Evolutionary conservation across 1,140 invertebrate genomes (phyloP).

Genomic region (Limonius californicus): DNA sequence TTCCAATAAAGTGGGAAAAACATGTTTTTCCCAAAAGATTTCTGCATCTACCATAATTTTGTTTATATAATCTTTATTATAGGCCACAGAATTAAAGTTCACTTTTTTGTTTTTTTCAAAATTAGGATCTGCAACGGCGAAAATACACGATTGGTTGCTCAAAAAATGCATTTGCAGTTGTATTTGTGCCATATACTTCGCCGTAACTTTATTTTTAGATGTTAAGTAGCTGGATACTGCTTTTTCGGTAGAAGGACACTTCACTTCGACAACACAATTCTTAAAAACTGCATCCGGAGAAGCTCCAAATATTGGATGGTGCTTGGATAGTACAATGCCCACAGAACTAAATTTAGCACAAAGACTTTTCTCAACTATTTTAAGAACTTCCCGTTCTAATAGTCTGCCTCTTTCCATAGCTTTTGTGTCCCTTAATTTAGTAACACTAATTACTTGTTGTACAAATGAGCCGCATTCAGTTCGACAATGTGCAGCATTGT

Average conservation of each 20-base stretch:
- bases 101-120: slow-evolving; percentile 30
- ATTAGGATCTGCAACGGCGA: slow-evolving; percentile 30
- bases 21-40: neutral
- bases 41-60: neutral
- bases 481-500: slow-evolving; percentile 43
- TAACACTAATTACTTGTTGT: slow-evolving; percentile 37
- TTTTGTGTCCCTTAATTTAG: slow-evolving; percentile 34
- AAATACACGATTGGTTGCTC: slow-evolving; percentile 30
- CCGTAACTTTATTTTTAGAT: slow-evolving; percentile 32
- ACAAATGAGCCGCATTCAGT: slow-evolving; percentile 40
- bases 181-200: slow-evolving; percentile 50
- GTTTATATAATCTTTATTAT: slow-evolving; percentile 8
- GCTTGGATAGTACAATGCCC: slow-evolving; percentile 29
- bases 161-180: slow-evolving; percentile 51
- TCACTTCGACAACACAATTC: slow-evolving; percentile 50
- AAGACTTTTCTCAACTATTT: slow-evolving; percentile 19
- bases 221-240: slow-evolving; percentile 41
- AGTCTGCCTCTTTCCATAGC: slow-evolving; percentile 40
- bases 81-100: slow-evolving; percentile 17
- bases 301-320: slow-evolving; percentile 41
- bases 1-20: neutral
- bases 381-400: slow-evolving; percentile 39
- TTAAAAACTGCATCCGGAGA: slow-evolving; percentile 49
- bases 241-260: slow-evolving; percentile 47
- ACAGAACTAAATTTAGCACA: slow-evolving; percentile 16